Base-by-base conservation (phyloP, 2,113 vertebrate genomes). In the Thamnaconus septentrionalis region DNA sequence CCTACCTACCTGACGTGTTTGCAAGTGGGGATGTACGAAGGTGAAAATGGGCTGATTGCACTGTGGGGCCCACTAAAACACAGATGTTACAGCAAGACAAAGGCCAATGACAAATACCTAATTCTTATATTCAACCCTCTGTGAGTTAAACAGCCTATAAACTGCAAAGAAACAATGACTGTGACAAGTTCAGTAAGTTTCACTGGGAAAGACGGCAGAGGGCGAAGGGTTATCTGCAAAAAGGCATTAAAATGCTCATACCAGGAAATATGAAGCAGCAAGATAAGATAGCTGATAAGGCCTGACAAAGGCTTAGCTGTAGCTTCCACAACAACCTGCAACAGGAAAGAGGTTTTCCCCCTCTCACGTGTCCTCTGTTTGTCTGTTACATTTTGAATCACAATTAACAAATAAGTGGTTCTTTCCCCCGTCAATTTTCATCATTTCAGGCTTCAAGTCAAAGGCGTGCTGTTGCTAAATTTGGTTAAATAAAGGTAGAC, bases 231-330 rank as follows among this genome's bases (percentile, higher is more conserved):
- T 82, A 81, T 85, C 68, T 12, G 40, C 18, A 41, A 10, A 41
- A 31, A 61, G 41, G 42, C 8, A 65, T 72, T 49, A 12, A 65
- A 61, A 53, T 59, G 0, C 3, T 0, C 5, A 40, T 42, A 69
- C 48, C 50, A 70, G 78, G 80, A 86, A 85, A 62, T 61, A 12
- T 8, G 54, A 12, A 11, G 8, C 12, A 3, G 3, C 3, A 6
- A n/a, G 70, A 80, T 82, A 66, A 75, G 42, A 41, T 4, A 49
- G n/a, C 31, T 53, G 79, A 84, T 82, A 77, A 71, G 42, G 5
- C 18, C 3, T 9, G 5, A 66, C 75, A 77, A 75, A 79, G 73
- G 47, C 44, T 44, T 18, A 8, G 3, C 51, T 73, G 56, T 73
- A 2, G 55, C 39, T 50, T 53, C 56, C 57, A 41, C 3, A 46